Percentiles rank a stretch among this genome's conserved stretches.
Evolutionary conservation across 2,888 invertebrate species (phyloP).

Genomic region (Macrophya alboannulata): DNA sequence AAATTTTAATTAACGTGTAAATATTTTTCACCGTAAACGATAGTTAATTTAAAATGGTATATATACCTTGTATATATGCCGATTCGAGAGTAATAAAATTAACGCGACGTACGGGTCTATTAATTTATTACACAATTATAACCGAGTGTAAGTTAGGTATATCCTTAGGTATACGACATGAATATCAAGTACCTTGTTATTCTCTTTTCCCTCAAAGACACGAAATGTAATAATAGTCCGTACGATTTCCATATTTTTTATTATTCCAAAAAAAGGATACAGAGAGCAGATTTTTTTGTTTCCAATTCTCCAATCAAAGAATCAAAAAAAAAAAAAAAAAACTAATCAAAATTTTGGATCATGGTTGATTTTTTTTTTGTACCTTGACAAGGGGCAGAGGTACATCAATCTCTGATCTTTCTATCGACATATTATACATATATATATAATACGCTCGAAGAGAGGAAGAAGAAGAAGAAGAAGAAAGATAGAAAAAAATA

Average conservation of each 20-base stretch:
- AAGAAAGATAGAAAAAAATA: background rate
- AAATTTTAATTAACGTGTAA: constrained; percentile 55
- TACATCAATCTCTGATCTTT: constrained; percentile 4
- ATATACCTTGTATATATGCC: background rate
- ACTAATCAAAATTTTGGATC: background rate
- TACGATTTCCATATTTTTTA: too few relatives aligned
- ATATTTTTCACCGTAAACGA: constrained; percentile 40
- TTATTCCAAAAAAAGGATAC: too few relatives aligned
- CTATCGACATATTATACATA: constrained; percentile 14
- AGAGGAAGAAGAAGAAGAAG: background rate
- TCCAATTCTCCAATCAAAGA: too few relatives aligned
- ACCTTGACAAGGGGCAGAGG: background rate
- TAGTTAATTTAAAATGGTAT: background rate
- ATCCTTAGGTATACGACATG: background rate
- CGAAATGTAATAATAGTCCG: background rate
- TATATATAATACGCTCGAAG: constrained; percentile 16
- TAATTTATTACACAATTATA: constrained; percentile 15
- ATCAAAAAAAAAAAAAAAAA: background rate
- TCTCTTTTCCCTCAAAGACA: background rate
- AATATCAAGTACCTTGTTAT: background rate
- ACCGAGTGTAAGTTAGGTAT: background rate
- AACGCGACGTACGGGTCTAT: constrained; percentile 12
- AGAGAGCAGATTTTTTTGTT: too few relatives aligned
- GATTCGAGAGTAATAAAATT: constrained; percentile 6
- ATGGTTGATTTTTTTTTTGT: background rate